Conservation (phyloP, 2,888 invertebrate species). For the Amphipyra tragopoginis region DNA sequence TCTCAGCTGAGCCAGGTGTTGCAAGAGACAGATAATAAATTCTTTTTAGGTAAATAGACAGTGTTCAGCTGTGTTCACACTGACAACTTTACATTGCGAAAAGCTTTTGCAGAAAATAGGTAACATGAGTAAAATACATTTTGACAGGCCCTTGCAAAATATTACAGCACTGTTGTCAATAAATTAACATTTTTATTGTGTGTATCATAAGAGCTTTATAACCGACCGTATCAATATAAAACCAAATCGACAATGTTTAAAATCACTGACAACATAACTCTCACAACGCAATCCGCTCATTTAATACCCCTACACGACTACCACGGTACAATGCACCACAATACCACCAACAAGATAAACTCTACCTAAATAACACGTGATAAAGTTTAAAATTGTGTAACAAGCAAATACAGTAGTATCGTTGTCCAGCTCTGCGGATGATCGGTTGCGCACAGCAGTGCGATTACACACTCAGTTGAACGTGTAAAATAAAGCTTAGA, state of each 20-base stretch:
- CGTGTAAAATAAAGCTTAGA: constrained; percentile 65
- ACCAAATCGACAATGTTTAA: constrained; percentile 17
- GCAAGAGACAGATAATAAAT: too few relatives aligned
- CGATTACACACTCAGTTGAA: constrained; percentile 72
- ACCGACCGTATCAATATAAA: constrained; percentile 1
- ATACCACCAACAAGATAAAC: constrained; percentile 13
- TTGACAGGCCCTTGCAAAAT: too few relatives aligned
- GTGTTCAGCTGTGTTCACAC: too few relatives aligned
- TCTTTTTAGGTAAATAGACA: too few relatives aligned
- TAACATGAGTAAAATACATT: too few relatives aligned
- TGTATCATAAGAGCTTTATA: background rate
- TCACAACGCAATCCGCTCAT: constrained; percentile 36
- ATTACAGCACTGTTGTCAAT: too few relatives aligned
- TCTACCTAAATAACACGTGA: background rate
- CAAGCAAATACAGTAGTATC: constrained; percentile 37
- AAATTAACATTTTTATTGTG: background rate
- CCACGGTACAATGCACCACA: constrained; percentile 47
- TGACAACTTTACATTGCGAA: too few relatives aligned
- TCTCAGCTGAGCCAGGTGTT: too few relatives aligned
- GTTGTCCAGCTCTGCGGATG: constrained; percentile 59
- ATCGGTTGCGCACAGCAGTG: constrained; percentile 65
- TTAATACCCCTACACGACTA: constrained; percentile 49
- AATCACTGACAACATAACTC: constrained; percentile 8
- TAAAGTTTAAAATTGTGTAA: constrained; percentile 31
- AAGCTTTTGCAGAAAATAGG: too few relatives aligned